Evolutionary conservation across 2,888 invertebrate genomes (phyloP).

Genomic region (Erebia ligea): DNA sequence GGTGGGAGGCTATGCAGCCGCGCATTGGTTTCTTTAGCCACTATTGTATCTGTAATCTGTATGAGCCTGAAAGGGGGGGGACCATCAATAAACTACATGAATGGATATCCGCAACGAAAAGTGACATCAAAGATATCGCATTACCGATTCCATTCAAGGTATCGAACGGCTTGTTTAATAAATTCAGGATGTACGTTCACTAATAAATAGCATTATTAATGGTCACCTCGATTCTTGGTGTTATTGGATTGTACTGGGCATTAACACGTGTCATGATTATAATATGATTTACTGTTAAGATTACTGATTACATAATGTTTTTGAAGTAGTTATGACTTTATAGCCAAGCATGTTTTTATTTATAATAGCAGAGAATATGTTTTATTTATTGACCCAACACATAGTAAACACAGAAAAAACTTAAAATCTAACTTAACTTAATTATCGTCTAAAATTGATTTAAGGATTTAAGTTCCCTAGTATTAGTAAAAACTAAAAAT

Average conservation of each 20-base stretch:
- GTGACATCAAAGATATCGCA: slow-evolving; percentile 36
- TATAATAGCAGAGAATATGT: too few relatives aligned
- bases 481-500: too few relatives aligned
- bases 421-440: too few relatives aligned
- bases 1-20: too few relatives aligned
- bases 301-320: too few relatives aligned
- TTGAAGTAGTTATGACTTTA: not conserved
- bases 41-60: not conserved
- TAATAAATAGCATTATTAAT: slow-evolving; percentile 14
- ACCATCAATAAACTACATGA: slow-evolving; percentile 50
- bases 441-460: too few relatives aligned
- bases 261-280: not conserved
- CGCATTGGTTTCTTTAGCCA: not conserved
- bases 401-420: too few relatives aligned
- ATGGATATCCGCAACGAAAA: slow-evolving; percentile 52
- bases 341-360: not conserved
- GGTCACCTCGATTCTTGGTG: not conserved
- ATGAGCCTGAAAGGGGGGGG: not conserved
- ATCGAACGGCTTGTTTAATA: slow-evolving; percentile 28
- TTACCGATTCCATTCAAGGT: slow-evolving; percentile 23
- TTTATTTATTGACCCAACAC: too few relatives aligned
- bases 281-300: not conserved
- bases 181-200: slow-evolving; percentile 14
- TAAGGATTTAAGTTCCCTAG: too few relatives aligned
- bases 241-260: not conserved